These are phyloP conservation scores for Alviniconcha strummeri DNA, from an alignment of 2,888 invertebrate species.

Conservation along the genomic window DNA sequence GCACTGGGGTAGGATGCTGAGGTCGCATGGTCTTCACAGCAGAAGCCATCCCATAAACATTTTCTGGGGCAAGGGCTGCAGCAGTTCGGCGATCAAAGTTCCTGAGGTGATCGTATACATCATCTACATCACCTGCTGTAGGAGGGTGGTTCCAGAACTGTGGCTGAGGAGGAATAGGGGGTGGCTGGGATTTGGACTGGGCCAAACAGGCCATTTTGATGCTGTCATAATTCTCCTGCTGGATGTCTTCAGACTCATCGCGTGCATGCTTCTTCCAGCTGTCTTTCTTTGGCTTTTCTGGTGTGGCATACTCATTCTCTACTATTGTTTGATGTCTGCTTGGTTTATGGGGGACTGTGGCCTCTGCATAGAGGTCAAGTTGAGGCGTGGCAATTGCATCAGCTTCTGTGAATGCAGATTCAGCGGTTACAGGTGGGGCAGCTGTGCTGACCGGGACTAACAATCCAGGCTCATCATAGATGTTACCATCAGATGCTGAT, in stretches of 20 bases:
- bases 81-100: neutral
- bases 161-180: neutral
- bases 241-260: constrained; percentile 37
- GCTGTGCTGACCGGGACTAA: neutral
- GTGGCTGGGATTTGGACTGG: neutral
- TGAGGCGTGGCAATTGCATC: neutral
- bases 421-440: neutral
- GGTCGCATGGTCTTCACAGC: constrained; percentile 19
- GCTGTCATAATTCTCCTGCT: constrained; percentile 45
- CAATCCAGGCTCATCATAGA: constrained; percentile 36
- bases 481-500: constrained; percentile 6
- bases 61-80: constrained; percentile 5
- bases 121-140: constrained; percentile 12
- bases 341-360: too few relatives aligned
- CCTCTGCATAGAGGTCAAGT: too few relatives aligned
- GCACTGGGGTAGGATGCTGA: neutral
- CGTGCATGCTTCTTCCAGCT: constrained; percentile 48
- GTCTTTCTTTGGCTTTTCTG: constrained; percentile 39
- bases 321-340: too few relatives aligned
- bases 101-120: constrained; percentile 30
- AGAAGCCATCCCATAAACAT: constrained; percentile 38
- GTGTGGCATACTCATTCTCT: constrained; percentile 39
- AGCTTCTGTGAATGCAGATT: neutral
- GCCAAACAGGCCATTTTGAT: constrained; percentile 26
- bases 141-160: neutral